Evolutionary conservation across 1,140 invertebrate species (phyloP).

Genomic region (Aphidius ervi): DNA sequence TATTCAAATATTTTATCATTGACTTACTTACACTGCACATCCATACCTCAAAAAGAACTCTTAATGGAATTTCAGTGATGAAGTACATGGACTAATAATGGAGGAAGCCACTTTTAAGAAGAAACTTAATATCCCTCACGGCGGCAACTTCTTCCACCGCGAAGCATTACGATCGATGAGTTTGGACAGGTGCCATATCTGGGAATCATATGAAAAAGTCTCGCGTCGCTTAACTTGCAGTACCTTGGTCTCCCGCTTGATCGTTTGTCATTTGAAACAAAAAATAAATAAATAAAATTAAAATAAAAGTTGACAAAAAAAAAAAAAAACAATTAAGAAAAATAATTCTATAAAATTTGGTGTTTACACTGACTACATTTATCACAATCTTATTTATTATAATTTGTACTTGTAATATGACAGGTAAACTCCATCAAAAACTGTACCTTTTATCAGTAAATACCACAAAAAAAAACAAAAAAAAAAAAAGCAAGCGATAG

Average conservation of each 20-base stretch:
- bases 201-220: slow-evolving; percentile 29
- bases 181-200: slow-evolving; percentile 33
- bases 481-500: too few species aligned
- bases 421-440: too few species aligned
- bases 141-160: not conserved
- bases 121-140: slow-evolving; percentile 7
- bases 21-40: not conserved
- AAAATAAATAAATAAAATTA: not conserved
- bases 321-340: too few species aligned
- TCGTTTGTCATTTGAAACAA: not conserved
- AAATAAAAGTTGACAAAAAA: too few species aligned
- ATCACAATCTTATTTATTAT: too few species aligned
- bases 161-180: slow-evolving; percentile 34
- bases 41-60: too few species aligned
- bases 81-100: not conserved
- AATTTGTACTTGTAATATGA: too few species aligned
- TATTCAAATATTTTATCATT: slow-evolving; percentile 4
- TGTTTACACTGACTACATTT: too few species aligned
- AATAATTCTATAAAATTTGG: too few species aligned
- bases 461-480: too few species aligned
- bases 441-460: too few species aligned
- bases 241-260: slow-evolving; percentile 12
- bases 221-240: slow-evolving; percentile 32
- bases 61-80: too few species aligned
- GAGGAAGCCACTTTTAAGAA: slow-evolving; percentile 1